Conservation (phyloP, 1,140 invertebrate species). For the Drosophila repletoides region DNA sequence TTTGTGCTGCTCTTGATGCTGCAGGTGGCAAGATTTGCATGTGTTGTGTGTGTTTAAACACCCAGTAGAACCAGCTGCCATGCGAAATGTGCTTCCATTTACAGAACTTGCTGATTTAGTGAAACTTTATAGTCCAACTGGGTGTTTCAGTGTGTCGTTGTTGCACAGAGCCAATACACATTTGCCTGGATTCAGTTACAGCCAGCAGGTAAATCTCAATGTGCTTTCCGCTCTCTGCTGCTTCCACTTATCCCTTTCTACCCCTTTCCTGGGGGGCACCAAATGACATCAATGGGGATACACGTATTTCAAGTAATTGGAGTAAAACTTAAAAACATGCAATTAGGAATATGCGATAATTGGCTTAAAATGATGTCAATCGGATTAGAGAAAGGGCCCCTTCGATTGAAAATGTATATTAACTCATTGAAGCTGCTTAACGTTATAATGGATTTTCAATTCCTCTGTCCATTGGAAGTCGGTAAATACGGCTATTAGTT, state of each 20-base stretch:
- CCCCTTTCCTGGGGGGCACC: too few species aligned
- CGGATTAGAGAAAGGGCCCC: neutral
- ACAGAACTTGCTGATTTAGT: too few species aligned
- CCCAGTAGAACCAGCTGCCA: constrained; percentile 1
- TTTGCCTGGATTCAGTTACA: neutral
- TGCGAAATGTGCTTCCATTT: too few species aligned
- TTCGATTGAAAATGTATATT: neutral
- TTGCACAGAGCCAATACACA: constrained; percentile 3
- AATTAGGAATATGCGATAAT: constrained; percentile 21
- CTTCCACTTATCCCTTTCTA: neutral
- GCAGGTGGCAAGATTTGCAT: constrained; percentile 43
- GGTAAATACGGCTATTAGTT: too few species aligned
- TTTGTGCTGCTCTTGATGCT: constrained; percentile 6
- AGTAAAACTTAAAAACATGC: neutral
- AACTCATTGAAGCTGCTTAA: too few species aligned
- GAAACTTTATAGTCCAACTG: too few species aligned
- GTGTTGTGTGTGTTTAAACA: constrained; percentile 3
- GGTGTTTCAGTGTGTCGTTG: neutral
- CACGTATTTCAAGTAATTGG: constrained; percentile 11
- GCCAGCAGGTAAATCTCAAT: constrained; percentile 15
- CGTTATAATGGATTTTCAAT: neutral
- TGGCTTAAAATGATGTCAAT: neutral
- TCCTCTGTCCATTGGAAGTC: too few species aligned
- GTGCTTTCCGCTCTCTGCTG: neutral
- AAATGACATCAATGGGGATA: neutral